Evolutionary conservation across 2,888 invertebrate species (phyloP), one percentile per base, ranked within the genome.

Genomic region (Aleiodes leptofemur): DNA sequence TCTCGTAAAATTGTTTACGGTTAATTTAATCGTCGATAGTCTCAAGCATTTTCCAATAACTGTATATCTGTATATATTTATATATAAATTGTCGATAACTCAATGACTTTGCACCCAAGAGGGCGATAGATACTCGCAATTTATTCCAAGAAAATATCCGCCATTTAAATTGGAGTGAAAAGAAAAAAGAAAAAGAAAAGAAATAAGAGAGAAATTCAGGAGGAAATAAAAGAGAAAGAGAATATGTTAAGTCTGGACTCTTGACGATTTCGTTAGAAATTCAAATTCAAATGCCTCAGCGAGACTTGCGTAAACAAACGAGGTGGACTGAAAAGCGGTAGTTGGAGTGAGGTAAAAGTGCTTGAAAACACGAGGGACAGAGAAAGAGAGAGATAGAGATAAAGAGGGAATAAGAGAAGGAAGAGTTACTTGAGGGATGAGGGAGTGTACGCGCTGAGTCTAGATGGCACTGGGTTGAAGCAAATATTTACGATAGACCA

Each of bases 401-500:
- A 23, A 23, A 31, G 31, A 70, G 66, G 31, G 57, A 3, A 50
- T 71, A 51, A 31, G 53, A 34, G 34, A 34, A 23, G 34, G 34
- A 34, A 34, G 34, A 34, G 34, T 34, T 34, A 6, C 34, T 51
- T n/a, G 29, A 50, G 69, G 66, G 43, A 71, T 76, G 77, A 57
- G 76, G 69, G 76, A 76, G 76, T 74, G 77, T 77, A 76, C 9
- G n/a, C 68, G 48, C 38, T 61, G 51, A 72, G 48, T 75, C 77
- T 78, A 74, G 72, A 79, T 74, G 76, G 72, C 75, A 76, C 69
- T 69, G 75, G 73, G 75, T 75, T 57, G 64, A 79, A 74, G 78
- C 85, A 86, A 86, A 86, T 86, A 86, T 86, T 86, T 86, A 83
- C 85, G 79, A 77, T 81, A 82, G 84, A 83, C 83, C 83, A 80